Base-by-base conservation (phyloP, 2,113 vertebrate genomes). In the Paracanthobrama guichenoti region DNA sequence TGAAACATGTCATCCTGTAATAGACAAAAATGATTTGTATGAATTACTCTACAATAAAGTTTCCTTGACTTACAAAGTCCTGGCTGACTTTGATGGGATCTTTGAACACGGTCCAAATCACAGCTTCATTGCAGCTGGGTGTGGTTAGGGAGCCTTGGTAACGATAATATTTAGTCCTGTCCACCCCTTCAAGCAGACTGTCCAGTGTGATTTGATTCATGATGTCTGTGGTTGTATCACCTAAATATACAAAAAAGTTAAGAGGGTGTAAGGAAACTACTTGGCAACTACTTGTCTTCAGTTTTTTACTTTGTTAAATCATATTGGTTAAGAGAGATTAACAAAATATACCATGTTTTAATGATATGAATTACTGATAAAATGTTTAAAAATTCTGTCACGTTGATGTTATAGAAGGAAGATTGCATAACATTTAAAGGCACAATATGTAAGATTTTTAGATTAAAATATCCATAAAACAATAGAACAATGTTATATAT, bases 141-240 rank as follows among this genome's bases (percentile, higher is more conserved):
- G 89, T 94, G 35, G 94, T 95, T 74, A 95, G 89, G 0, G 95
- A 96, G 22, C 95, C 95, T 24, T 13, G n/a, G 24, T 95, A 95
- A 3, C 91, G 89, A 69, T 92, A 95, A 83, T 92, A 95, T 75
- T 90, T 90, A 18, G 76, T 85, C 1, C 80, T 86, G 85, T 94
- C 4, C 4, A 94, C 93, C 1, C 86, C 28, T 24, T 88, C 87
- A 59, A 95, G 84, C 74, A 96, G 86, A 24, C 91, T 89, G 46
- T 85, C 2, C 18, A 95, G 88, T 10, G 93, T 91, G 35, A 94
- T 57, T 13, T 0, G n/a, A 8, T 82, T 3, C 0, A 44, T 85
- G 5, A 91, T 59, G 7, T n/a, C 0, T 20, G 73, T 1, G 5
- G 62, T 81, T 2, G 2, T 3, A 2, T 6, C 1, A 7, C 26